Conservation (phyloP, 2,888 invertebrate genomes). For the Melieria crassipennis region DNA sequence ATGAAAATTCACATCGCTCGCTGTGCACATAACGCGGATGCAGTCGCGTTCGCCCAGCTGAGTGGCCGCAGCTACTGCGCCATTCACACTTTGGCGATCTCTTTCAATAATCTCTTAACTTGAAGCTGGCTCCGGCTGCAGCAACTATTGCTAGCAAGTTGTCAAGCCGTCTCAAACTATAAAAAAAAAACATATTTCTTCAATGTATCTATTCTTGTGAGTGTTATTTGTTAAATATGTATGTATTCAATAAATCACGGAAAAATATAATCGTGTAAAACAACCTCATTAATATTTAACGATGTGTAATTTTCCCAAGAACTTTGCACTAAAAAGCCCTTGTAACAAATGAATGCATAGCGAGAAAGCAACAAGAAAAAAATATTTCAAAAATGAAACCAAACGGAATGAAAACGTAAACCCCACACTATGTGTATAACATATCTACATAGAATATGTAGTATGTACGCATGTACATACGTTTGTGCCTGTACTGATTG, state of each 20-base stretch:
- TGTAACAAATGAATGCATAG: conserved; percentile 39
- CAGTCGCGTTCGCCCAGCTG: too few relatives aligned
- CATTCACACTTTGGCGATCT: too few relatives aligned
- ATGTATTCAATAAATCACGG: neutral
- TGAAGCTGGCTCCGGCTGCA: too few relatives aligned
- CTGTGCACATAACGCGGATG: too few relatives aligned
- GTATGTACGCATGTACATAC: neutral
- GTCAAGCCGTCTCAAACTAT: too few relatives aligned
- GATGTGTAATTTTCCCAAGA: conserved; percentile 20
- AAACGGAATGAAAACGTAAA: conserved; percentile 20
- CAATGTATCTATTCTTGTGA: too few relatives aligned
- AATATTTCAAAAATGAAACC: neutral
- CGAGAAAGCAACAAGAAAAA: conserved; percentile 10
- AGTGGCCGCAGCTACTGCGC: too few relatives aligned
- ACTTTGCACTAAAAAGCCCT: conserved; percentile 38
- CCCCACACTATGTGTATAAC: conserved; percentile 11
- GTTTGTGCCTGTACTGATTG: neutral
- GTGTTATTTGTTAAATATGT: too few relatives aligned
- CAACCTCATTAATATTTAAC: neutral
- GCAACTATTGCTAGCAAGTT: too few relatives aligned
- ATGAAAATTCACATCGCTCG: too few relatives aligned
- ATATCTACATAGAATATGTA: neutral
- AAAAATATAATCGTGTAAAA: neutral
- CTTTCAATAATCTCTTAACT: too few relatives aligned
- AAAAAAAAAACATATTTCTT: too few relatives aligned